phyloP scores from a whole-genome alignment of 30 jellyfish, hydroid and myxozoan genomes.

The Aurelia sp. region DNA sequence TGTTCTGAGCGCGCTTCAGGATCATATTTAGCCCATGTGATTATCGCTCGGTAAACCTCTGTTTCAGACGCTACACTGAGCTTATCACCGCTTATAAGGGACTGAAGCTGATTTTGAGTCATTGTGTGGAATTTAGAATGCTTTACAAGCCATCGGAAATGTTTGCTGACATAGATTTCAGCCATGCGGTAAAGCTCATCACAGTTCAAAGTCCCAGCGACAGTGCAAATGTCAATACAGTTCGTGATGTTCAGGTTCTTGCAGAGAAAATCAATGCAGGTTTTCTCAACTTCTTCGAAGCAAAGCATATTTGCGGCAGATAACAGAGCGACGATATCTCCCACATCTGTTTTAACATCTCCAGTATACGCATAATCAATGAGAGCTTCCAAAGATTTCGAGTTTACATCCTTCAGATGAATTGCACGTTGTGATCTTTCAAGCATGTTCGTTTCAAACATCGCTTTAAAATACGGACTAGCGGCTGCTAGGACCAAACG shows the following conservation, averaged over 20 bases:
- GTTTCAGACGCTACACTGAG: constrained; percentile 82
- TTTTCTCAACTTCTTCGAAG: constrained; percentile 72
- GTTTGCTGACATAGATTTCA: constrained; percentile 43
- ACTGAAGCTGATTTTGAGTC: constrained; percentile 62
- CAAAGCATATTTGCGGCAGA: constrained; percentile 89
- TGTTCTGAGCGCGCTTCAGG: constrained; percentile 28
- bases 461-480: constrained; percentile 85
- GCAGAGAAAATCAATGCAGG: constrained; percentile 69
- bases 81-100: constrained; percentile 61
- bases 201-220: constrained; percentile 81
- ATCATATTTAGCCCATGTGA: constrained; percentile 74
- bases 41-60: constrained; percentile 84
- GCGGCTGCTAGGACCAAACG: constrained; percentile 79
- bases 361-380: constrained; percentile 61
- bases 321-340: constrained; percentile 29
- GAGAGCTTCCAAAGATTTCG: constrained; percentile 57
- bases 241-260: constrained; percentile 59
- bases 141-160: constrained; percentile 64
- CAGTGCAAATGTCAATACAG: constrained; percentile 75
- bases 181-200: constrained; percentile 60
- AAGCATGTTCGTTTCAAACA: constrained; percentile 79
- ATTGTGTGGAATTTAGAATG: constrained; percentile 39
- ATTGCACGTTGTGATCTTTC: constrained; percentile 65
- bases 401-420: constrained; percentile 50
- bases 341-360: constrained; percentile 37